Evolutionary conservation across 2,888 invertebrate species (phyloP).

Genomic region (Eilema caniola): DNA sequence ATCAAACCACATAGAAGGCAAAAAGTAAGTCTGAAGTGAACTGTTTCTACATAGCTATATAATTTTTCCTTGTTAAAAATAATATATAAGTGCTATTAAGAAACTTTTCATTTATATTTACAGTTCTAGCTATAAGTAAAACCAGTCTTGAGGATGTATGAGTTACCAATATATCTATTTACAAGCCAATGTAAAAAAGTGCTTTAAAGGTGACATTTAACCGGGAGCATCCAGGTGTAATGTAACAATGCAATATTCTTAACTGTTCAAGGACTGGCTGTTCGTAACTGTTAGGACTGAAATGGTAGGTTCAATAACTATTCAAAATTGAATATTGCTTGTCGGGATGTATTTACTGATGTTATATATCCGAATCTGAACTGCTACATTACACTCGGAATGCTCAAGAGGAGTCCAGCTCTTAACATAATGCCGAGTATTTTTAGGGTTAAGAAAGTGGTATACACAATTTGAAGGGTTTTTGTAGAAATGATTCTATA

Average conservation of each 20-base stretch:
- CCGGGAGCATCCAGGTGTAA: slow-evolving; percentile 1
- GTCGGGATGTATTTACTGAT: neutral
- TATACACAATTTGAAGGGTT: slow-evolving; percentile 16
- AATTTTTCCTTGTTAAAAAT: slow-evolving; percentile 11
- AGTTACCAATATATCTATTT: slow-evolving; percentile 8
- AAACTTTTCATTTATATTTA: slow-evolving; percentile 56
- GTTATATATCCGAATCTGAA: neutral
- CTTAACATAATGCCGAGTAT: slow-evolving; percentile 12
- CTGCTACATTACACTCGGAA: neutral
- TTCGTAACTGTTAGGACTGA: neutral
- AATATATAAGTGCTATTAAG: slow-evolving; percentile 19
- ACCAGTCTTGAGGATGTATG: slow-evolving; percentile 26
- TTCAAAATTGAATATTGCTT: too few species aligned
- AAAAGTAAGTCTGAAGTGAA: slow-evolving; percentile 7
- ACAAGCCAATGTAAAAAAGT: slow-evolving; percentile 16
- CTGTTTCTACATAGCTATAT: slow-evolving; percentile 16
- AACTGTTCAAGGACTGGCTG: too few species aligned
- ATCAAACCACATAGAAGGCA: slow-evolving; percentile 3
- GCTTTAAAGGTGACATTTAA: slow-evolving; percentile 16
- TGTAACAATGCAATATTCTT: neutral
- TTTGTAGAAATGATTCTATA: slow-evolving; percentile 7
- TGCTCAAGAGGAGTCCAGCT: neutral
- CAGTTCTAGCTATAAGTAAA: slow-evolving; percentile 57
- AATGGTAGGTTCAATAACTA: neutral
- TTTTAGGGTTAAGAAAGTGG: slow-evolving; percentile 19